Conservation (phyloP, 2,888 invertebrate species). For the Ennomos erosarius region DNA sequence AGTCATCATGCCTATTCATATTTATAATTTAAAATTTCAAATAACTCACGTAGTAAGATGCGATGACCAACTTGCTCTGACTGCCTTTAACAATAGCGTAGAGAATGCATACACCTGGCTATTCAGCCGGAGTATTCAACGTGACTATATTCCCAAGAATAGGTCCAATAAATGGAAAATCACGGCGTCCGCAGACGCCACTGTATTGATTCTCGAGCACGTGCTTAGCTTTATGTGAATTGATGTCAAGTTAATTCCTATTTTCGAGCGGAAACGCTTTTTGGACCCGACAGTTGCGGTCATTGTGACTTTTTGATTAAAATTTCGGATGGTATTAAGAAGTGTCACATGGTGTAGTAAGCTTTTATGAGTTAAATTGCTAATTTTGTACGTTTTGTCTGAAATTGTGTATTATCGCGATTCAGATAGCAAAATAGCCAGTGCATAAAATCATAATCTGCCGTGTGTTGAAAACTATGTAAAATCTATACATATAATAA, state of each 20-base stretch:
- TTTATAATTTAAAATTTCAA: too few species aligned
- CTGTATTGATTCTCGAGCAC: constrained; percentile 57
- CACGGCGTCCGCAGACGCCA: constrained; percentile 17
- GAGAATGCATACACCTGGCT: not conserved
- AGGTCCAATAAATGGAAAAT: constrained; percentile 39
- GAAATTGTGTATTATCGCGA: too few species aligned
- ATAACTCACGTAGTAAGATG: too few species aligned
- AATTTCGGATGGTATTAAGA: constrained; percentile 1
- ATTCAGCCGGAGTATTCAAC: constrained; percentile 33
- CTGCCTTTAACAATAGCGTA: not conserved
- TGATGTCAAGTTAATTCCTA: constrained; percentile 54
- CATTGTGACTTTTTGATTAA: constrained; percentile 1
- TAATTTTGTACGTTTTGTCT: too few species aligned
- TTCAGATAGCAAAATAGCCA: too few species aligned
- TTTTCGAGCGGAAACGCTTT: constrained; percentile 39
- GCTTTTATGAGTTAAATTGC: not conserved
- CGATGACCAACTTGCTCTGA: too few species aligned
- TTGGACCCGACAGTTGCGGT: constrained; percentile 3
- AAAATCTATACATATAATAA: too few species aligned
- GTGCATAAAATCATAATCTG: too few species aligned
- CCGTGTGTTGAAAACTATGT: too few species aligned
- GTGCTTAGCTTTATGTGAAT: constrained; percentile 52
- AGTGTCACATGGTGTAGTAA: not conserved
- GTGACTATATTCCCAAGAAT: constrained; percentile 60
- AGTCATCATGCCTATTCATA: too few species aligned